Evolutionary conservation across 2,797 vertebrate genomes (phyloP), one percentile per base, ranked within the genome.

Genomic region (Characodon lateralis): DNA sequence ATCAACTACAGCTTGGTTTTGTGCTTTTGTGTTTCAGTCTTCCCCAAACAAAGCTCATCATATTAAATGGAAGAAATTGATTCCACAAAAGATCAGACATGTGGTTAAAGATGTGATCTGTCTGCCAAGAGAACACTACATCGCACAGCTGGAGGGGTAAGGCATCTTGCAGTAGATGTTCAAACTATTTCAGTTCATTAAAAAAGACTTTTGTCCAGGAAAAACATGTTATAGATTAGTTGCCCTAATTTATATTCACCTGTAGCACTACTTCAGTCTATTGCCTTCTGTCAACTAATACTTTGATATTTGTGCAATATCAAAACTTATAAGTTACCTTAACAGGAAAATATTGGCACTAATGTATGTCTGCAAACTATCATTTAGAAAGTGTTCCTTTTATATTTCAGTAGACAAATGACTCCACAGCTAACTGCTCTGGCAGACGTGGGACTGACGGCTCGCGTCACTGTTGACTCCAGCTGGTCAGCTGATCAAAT

Each of bases 31-130:
- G 63, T 68, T 71, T 39, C 78, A 89, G 87, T 26, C 3, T 0
- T 61, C 56, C 2, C 10, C 24, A 8, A 79, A 56, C 53, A 89
- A 71, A 85, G 6, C 7, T 0, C 24, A 6, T 6, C 51, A 53
- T 48, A 56, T 92, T 2, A 91, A 70, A 65, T 95, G 94, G 94
- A 94, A 79, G 80, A 85, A 78, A n/a, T 14, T 24, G 53, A n/a
- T 5, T 26, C 86, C 48, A 0, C 81, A 80, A 65, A 89, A 7
- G 73, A 83, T 35, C 0, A 82, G 85, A 6, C 87, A 94, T 77
- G 90, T 90, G 77, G 93, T 95, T 28, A 94, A 89, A 88, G 94
- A 95, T 2, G 90, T 94, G 56, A 12, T 94, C 61, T 95, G 92
- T 85, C 82, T 95, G 0, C 87, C 89, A 24, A 83, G 81, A 77